A percentile compares a stretch with the other conserved stretches of the same genome.
Conservation (phyloP, 2,113 vertebrate species). For the Austrofundulus limnaeus region DNA sequence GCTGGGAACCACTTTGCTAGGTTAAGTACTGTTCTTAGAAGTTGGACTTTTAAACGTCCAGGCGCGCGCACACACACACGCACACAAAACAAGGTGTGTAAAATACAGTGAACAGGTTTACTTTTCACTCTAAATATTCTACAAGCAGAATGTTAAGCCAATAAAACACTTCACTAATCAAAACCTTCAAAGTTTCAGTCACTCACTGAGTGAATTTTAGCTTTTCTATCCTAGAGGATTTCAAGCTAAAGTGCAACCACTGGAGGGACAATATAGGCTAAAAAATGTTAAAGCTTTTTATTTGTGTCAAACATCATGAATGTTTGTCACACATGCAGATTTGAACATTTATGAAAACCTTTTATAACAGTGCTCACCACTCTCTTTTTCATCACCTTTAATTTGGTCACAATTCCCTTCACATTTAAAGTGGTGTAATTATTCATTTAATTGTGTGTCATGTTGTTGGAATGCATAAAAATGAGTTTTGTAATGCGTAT, state of each 20-base stretch:
- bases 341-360: too few relatives aligned
- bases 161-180: background rate
- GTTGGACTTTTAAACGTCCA: conserved; percentile 5
- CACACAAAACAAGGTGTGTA: conserved; percentile 9
- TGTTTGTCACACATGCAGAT: too few relatives aligned
- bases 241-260: too few relatives aligned
- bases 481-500: too few relatives aligned
- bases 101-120: conserved; percentile 17
- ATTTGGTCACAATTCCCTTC: too few relatives aligned
- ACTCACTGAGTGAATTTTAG: background rate
- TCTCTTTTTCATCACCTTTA: too few relatives aligned
- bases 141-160: background rate
- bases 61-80: background rate
- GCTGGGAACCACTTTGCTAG: conserved; percentile 67
- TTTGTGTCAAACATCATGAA: too few relatives aligned
- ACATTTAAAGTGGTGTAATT: background rate
- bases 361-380: too few relatives aligned
- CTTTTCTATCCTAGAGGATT: too few relatives aligned
- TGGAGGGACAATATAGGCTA: too few relatives aligned
- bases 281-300: too few relatives aligned
- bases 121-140: conserved; percentile 17
- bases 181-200: background rate
- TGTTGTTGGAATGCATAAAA: background rate
- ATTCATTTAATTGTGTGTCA: background rate
- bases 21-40: conserved; percentile 48